Percentiles rank a stretch among this genome's conserved stretches.
Conservation (phyloP, 2,888 invertebrate genomes). For the Papilio demoleus region DNA sequence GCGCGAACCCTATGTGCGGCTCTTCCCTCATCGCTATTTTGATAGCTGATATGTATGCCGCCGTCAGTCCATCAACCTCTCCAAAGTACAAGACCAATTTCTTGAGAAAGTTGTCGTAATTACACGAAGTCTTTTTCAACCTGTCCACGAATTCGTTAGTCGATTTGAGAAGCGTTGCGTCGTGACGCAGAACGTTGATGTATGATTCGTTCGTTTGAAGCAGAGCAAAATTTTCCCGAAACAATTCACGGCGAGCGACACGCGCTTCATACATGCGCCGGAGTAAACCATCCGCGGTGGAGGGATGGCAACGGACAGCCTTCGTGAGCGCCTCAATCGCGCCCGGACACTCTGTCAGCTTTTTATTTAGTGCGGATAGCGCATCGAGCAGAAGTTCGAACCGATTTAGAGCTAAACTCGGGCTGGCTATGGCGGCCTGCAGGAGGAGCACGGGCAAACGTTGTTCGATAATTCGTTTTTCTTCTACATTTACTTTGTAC, state of each 20-base stretch:
- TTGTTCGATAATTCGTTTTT: slow-evolving; percentile 50
- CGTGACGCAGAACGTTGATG: slow-evolving; percentile 63
- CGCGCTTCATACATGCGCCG: slow-evolving; percentile 52
- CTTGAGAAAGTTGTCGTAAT: slow-evolving; percentile 54
- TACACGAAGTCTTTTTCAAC: slow-evolving; percentile 42
- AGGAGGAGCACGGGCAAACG: slow-evolving; percentile 50
- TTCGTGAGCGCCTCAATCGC: slow-evolving; percentile 49
- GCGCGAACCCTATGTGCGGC: slow-evolving; percentile 43
- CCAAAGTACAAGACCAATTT: slow-evolving; percentile 60
- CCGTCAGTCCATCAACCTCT: slow-evolving; percentile 57
- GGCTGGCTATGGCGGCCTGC: slow-evolving; percentile 45
- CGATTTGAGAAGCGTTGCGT: slow-evolving; percentile 43
- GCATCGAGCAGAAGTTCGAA: slow-evolving; percentile 53
- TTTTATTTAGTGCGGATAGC: slow-evolving; percentile 52
- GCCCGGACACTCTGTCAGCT: slow-evolving; percentile 48
- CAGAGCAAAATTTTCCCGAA: slow-evolving; percentile 55
- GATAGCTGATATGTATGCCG: slow-evolving; percentile 45
- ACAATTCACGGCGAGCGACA: slow-evolving; percentile 58
- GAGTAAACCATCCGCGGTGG: slow-evolving; percentile 48
- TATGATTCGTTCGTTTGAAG: slow-evolving; percentile 58
- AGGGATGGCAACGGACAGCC: slow-evolving; percentile 49
- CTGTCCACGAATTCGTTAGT: slow-evolving; percentile 49
- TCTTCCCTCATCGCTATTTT: slow-evolving; percentile 35
- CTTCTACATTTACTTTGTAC: slow-evolving; percentile 55
- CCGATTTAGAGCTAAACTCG: slow-evolving; percentile 39